Evolutionary conservation across 2,113 vertebrate species (phyloP), one percentile per base, ranked within the genome.

Genomic region (Protobothrops flavoviridis): DNA sequence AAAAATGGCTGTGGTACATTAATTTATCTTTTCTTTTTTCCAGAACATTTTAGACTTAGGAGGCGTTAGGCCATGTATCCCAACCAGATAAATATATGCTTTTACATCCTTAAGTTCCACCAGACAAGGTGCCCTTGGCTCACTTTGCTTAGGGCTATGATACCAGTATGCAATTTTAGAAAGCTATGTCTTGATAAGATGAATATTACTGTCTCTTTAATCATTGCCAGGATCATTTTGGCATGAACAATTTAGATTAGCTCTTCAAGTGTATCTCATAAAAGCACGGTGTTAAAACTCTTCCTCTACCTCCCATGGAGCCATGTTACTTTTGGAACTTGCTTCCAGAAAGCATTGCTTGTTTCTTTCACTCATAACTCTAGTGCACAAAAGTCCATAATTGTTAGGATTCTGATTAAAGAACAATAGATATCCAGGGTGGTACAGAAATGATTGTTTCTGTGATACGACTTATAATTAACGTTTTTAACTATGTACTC

Each of bases 71-170:
- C 97, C 96, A 95, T 96, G 93, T 81, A 96, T 94, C 95, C 96
- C 93, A 93, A 88, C 56, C 96, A 95, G 95, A 94, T 91, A 94
- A 95, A 50, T 96, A 88, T 88, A 93, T 92, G 4, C 20, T 90
- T 96, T 94, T 59, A 94, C 93, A 95, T 96, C 93, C 94, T 95
- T 96, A 95, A 95, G 94, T 95, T 97, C 94, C 91, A 93, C 33
- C 87, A 91, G 93, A 95, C 96, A 96, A 97, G 96, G 96, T 97
- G 96, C 94, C 96, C 95, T 97, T 97, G 94, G 93, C 96, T 69
- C 88, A 95, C 94, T 96, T 96, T 93, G 92, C 96, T 97, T 86
- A 94, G 86, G 92, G 95, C 93, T 89, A 93, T 64, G 93, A 90
- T 64, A 95, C 81, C 92, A 94, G 87, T 59, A 48, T 11, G 87